Evolutionary conservation across 2,888 invertebrate genomes (phyloP).

Genomic region (Papilio gigon): DNA sequence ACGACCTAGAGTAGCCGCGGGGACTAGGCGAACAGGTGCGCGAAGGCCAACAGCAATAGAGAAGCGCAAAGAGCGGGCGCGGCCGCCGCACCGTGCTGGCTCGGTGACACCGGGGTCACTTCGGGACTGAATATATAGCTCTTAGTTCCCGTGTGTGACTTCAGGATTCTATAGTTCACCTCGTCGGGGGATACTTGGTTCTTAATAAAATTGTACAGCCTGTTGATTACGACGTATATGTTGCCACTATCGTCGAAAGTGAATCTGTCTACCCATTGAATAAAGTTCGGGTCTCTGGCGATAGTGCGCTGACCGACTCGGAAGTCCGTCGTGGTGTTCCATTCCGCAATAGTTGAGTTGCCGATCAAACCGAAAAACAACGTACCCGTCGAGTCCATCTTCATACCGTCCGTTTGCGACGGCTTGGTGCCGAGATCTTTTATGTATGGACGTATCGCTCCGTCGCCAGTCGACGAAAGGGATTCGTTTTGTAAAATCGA

Average conservation of each 20-base stretch:
- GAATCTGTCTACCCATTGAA: slow-evolving; percentile 89
- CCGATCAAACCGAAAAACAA: slow-evolving; percentile 87
- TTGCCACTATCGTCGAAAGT: slow-evolving; percentile 85
- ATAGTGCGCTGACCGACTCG: slow-evolving; percentile 84
- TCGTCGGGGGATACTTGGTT: slow-evolving; percentile 81
- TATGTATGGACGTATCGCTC: slow-evolving; percentile 75
- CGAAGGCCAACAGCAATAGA: slow-evolving; percentile 62
- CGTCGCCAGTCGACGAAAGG: slow-evolving; percentile 61
- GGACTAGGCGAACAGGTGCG: slow-evolving; percentile 71
- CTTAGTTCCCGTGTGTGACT: slow-evolving; percentile 82
- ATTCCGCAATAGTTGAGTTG: slow-evolving; percentile 86
- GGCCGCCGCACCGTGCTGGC: slow-evolving; percentile 57
- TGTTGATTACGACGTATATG: slow-evolving; percentile 86
- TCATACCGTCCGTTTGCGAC: slow-evolving; percentile 89
- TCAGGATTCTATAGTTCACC: slow-evolving; percentile 86
- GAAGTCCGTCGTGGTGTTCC: slow-evolving; percentile 85
- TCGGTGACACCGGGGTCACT: slow-evolving; percentile 49
- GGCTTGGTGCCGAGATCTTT: slow-evolving; percentile 84
- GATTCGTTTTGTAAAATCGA: slow-evolving; percentile 82
- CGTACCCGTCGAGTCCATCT: slow-evolving; percentile 86
- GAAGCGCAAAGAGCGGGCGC: slow-evolving; percentile 61
- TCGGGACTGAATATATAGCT: slow-evolving; percentile 84
- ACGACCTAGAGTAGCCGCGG: slow-evolving; percentile 46
- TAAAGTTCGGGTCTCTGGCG: slow-evolving; percentile 84
- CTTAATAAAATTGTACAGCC: slow-evolving; percentile 85